Conservation (phyloP, 2,113 vertebrate genomes). For the Lepus americanus region DNA sequence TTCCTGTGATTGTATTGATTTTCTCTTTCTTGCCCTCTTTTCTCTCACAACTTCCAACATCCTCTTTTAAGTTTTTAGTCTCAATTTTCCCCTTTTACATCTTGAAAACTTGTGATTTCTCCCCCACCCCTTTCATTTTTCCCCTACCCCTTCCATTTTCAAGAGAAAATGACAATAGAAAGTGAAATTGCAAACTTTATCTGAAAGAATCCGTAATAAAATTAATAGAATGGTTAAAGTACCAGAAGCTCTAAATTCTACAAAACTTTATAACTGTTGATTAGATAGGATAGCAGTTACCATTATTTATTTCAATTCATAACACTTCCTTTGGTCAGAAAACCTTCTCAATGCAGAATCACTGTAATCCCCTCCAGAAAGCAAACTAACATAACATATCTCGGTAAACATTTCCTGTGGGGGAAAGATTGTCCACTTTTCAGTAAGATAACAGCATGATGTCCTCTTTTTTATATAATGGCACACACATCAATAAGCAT, state of each 20-base stretch:
- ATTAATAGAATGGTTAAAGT: not conserved
- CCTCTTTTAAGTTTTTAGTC: conserved; percentile 23
- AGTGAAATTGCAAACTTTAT: conserved; percentile 7
- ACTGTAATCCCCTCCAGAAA: conserved; percentile 55
- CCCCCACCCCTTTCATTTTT: too few relatives aligned
- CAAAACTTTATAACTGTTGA: conserved; percentile 26
- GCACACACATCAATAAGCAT: conserved; percentile 23
- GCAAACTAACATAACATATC: conserved; percentile 58
- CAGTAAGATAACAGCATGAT: conserved; percentile 25
- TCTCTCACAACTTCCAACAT: conserved; percentile 2
- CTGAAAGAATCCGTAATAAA: conserved; percentile 36
- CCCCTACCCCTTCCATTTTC: conserved; percentile 38
- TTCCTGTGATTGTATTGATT: conserved; percentile 8
- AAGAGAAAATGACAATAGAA: not conserved
- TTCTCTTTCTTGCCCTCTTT: conserved; percentile 13
- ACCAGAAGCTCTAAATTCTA: conserved; percentile 1
- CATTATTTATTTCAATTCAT: conserved; percentile 40
- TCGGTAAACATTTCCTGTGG: conserved; percentile 44
- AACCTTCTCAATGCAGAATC: conserved; percentile 43
- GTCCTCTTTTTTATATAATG: conserved; percentile 31
- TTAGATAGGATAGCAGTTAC: not conserved
- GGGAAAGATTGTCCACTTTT: conserved; percentile 50
- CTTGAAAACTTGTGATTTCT: conserved; percentile 46
- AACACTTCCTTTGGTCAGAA: not conserved
- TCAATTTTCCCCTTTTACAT: conserved; percentile 31